Conservation (phyloP, 2,797 vertebrate genomes). For the Sebastes diaconus region DNA sequence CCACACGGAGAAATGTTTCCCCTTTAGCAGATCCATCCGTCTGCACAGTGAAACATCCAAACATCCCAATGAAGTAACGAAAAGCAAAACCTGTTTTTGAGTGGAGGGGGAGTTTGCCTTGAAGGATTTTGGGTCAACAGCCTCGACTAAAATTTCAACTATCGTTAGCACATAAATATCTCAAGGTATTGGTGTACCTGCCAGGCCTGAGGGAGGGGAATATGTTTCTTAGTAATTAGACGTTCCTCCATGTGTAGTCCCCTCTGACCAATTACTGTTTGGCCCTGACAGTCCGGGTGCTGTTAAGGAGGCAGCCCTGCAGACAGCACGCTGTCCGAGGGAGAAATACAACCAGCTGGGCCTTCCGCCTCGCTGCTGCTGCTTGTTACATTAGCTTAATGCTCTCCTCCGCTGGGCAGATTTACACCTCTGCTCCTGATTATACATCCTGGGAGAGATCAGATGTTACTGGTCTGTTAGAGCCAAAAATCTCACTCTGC, state of each 20-base stretch:
- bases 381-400: constrained; percentile 46
- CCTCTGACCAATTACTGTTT: constrained; percentile 57
- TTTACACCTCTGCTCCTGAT: constrained; percentile 55
- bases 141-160: neutral
- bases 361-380: constrained; percentile 24
- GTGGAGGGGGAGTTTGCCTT: neutral
- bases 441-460: constrained; percentile 49
- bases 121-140: neutral
- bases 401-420: constrained; percentile 50
- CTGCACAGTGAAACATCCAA: neutral
- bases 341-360: constrained; percentile 44
- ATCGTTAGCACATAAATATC: neutral
- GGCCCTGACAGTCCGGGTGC: constrained; percentile 34
- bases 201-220: neutral
- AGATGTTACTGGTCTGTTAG: constrained; percentile 18
- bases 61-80: neutral
- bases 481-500: constrained; percentile 18
- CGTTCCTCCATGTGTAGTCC: constrained; percentile 26
- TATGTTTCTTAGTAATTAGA: constrained; percentile 46
- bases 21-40: neutral
- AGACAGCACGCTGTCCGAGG: constrained; percentile 10
- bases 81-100: neutral
- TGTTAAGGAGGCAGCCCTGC: constrained; percentile 24
- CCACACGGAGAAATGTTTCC: neutral
- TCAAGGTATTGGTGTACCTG: neutral